These are phyloP conservation scores for Bacillus rossius DNA, from an alignment of 1,140 invertebrate genomes.

Conservation along the genomic window DNA sequence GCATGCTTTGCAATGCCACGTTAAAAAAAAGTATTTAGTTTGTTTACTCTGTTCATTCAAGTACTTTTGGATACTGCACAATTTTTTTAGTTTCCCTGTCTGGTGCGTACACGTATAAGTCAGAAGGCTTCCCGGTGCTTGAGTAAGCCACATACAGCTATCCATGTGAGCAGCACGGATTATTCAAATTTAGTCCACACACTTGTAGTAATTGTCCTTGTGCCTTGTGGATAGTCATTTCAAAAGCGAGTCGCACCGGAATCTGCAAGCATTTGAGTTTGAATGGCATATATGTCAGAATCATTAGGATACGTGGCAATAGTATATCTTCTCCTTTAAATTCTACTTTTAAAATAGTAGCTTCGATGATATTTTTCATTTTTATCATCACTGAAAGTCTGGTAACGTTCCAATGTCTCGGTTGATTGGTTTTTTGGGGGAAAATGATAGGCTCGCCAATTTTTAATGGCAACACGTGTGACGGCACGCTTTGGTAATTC, in stretches of 20 bases:
- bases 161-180: conserved; percentile 39
- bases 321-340: conserved; percentile 41
- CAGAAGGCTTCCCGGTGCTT: conserved; percentile 19
- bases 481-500: conserved; percentile 26
- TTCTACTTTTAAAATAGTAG: conserved; percentile 39
- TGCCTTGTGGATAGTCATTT: conserved; percentile 49
- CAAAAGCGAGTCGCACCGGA: conserved; percentile 44
- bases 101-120: too few species aligned
- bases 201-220: conserved; percentile 44
- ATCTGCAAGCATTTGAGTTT: conserved; percentile 43
- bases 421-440: conserved; percentile 40
- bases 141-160: conserved; percentile 44
- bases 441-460: conserved; percentile 4
- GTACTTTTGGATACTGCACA: too few species aligned
- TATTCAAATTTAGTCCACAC: conserved; percentile 38
- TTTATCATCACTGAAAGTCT: conserved; percentile 37
- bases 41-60: too few species aligned
- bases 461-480: conserved; percentile 25
- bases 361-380: conserved; percentile 42
- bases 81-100: too few species aligned
- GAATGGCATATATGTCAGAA: conserved; percentile 37
- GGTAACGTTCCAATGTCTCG: conserved; percentile 44
- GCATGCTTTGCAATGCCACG: too few species aligned
- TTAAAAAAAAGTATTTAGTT: too few species aligned
- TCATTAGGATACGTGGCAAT: conserved; percentile 41